These are phyloP conservation scores for Trinectes maculatus DNA, from an alignment of 2,113 vertebrate genomes.

Conservation along the genomic window DNA sequence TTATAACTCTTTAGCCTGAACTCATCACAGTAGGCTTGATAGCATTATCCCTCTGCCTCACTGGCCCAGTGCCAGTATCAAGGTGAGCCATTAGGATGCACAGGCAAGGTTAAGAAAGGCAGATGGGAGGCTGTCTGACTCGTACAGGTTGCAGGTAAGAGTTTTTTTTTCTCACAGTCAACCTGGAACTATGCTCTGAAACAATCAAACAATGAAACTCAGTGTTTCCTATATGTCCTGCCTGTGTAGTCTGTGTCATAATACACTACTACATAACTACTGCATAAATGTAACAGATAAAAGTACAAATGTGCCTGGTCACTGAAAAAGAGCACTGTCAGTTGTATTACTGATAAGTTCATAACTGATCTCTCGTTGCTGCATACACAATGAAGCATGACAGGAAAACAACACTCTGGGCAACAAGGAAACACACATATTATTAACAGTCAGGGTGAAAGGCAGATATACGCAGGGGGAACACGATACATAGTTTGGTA, in stretches of 20 bases:
- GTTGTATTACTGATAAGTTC: constrained; percentile 38
- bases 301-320: constrained; percentile 10
- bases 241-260: neutral
- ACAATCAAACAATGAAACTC: neutral
- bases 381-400: constrained; percentile 25
- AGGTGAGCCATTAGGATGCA: constrained; percentile 39
- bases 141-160: constrained; percentile 11
- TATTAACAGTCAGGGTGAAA: constrained; percentile 30
- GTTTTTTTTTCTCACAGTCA: constrained; percentile 25
- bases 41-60: constrained; percentile 50
- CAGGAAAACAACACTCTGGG: constrained; percentile 18
- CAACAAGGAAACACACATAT: neutral
- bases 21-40: constrained; percentile 62
- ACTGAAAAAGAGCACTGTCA: constrained; percentile 13
- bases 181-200: neutral
- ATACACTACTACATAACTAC: constrained; percentile 17
- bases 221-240: neutral
- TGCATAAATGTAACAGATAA: constrained; percentile 37
- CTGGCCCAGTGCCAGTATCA: constrained; percentile 57
- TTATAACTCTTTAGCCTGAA: constrained; percentile 61
- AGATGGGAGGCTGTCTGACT: constrained; percentile 48
- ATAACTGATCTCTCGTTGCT: constrained; percentile 17
- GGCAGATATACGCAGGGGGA: constrained; percentile 26
- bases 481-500: neutral
- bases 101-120: constrained; percentile 69